Percentiles rank a stretch among this genome's conserved stretches.
phyloP scores from a whole-genome alignment of 2,797 vertebrate genomes.

The Muscicapa striata region DNA sequence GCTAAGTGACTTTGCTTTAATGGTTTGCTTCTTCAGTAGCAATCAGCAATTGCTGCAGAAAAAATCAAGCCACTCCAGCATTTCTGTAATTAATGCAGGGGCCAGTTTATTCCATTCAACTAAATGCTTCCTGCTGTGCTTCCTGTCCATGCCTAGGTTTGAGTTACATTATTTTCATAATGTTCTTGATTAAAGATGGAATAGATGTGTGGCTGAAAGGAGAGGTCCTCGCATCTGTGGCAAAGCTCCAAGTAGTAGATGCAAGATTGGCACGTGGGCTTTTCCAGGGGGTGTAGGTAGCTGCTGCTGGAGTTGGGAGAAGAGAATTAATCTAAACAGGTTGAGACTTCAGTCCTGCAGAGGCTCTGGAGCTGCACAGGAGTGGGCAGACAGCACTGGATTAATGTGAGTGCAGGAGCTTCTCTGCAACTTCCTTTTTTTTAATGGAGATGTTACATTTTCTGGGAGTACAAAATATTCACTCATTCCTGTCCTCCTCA shows the following conservation, averaged over 20 bases:
- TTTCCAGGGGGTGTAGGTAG: background rate
- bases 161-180: conserved; percentile 29
- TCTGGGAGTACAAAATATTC: background rate
- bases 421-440: background rate
- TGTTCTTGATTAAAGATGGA: background rate
- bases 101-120: background rate
- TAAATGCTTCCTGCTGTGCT: conserved; percentile 19
- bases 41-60: background rate
- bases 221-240: background rate
- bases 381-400: background rate
- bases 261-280: background rate
- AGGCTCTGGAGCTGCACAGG: background rate
- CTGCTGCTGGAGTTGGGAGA: background rate
- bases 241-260: background rate
- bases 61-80: background rate
- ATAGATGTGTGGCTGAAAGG: background rate
- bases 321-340: background rate
- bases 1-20: background rate
- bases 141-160: background rate
- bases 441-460: background rate
- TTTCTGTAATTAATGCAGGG: conserved; percentile 30
- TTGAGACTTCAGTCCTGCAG: background rate
- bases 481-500: background rate
- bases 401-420: background rate
- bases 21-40: background rate